These are phyloP conservation scores for Tetramorium simillimum DNA, from an alignment of 1,140 invertebrate species.

Conservation along the genomic window DNA sequence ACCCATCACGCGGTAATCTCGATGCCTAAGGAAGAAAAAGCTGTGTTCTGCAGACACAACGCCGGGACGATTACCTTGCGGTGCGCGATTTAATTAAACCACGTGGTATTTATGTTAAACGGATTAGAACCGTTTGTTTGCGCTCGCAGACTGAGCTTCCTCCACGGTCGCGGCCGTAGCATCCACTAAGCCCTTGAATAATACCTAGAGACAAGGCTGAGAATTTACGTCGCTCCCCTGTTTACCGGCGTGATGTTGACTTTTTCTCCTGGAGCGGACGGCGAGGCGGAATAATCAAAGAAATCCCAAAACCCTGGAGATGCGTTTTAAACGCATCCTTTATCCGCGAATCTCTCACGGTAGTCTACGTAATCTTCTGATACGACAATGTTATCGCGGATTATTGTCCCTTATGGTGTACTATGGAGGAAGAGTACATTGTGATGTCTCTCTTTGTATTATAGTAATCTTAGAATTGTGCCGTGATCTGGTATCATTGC, in stretches of 20 bases:
- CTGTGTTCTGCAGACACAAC: slow-evolving; percentile 23
- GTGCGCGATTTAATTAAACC: slow-evolving; percentile 77
- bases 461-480: background rate
- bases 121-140: slow-evolving; percentile 79
- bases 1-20: slow-evolving; percentile 25
- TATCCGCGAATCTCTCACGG: slow-evolving; percentile 28
- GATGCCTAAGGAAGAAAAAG: slow-evolving; percentile 40
- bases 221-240: slow-evolving; percentile 72
- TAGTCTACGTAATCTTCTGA: slow-evolving; percentile 52
- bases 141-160: slow-evolving; percentile 60
- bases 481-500: background rate
- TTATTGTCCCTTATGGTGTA: slow-evolving; percentile 18
- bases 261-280: slow-evolving; percentile 68
- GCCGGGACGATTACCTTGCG: slow-evolving; percentile 52
- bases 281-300: slow-evolving; percentile 66
- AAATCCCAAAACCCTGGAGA: slow-evolving; percentile 65
- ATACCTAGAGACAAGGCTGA: slow-evolving; percentile 72
- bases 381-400: slow-evolving; percentile 36
- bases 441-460: slow-evolving; percentile 25
- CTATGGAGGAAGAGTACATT: background rate
- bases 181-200: slow-evolving; percentile 76
- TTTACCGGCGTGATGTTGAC: slow-evolving; percentile 59
- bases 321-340: slow-evolving; percentile 42
- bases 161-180: slow-evolving; percentile 58
- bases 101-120: slow-evolving; percentile 77